Percentiles rank a stretch among this genome's conserved stretches.
These are phyloP conservation scores for Rhopalosiphum padi DNA, from an alignment of 1,140 invertebrate species.

Conservation along the genomic window DNA sequence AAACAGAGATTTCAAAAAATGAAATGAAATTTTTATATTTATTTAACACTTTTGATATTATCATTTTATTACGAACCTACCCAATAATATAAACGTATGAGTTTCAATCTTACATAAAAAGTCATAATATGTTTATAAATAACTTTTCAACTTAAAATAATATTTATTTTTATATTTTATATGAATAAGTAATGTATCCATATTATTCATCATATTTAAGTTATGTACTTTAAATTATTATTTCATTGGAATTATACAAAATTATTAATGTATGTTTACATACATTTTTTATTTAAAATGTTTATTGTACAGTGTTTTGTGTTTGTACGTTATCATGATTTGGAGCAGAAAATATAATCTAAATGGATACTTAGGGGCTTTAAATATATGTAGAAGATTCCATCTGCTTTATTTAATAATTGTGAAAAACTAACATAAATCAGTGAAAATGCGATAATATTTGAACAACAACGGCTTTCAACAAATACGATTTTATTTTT, in stretches of 20 bases:
- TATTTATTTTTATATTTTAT: too few species aligned
- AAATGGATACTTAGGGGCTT: neutral
- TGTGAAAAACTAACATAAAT: neutral
- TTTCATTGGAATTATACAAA: too few species aligned
- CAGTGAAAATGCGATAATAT: neutral
- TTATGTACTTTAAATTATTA: too few species aligned
- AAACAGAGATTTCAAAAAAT: neutral
- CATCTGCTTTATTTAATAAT: neutral
- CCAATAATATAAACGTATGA: neutral
- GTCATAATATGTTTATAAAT: too few species aligned
- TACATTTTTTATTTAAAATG: too few species aligned
- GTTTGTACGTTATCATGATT: too few species aligned
- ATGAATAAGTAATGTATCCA: too few species aligned
- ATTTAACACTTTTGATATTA: neutral
- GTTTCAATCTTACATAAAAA: too few species aligned
- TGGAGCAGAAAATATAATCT: neutral
- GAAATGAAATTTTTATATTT: neutral
- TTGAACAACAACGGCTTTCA: neutral
- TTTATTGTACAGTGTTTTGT: too few species aligned
- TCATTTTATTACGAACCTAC: neutral
- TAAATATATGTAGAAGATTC: neutral
- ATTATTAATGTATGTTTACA: too few species aligned
- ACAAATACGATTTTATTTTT: neutral
- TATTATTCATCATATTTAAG: too few species aligned
- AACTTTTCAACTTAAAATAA: too few species aligned